These are phyloP conservation scores for Leptinotarsa haldemani DNA, from an alignment of 2,888 invertebrate species.

Conservation along the genomic window DNA sequence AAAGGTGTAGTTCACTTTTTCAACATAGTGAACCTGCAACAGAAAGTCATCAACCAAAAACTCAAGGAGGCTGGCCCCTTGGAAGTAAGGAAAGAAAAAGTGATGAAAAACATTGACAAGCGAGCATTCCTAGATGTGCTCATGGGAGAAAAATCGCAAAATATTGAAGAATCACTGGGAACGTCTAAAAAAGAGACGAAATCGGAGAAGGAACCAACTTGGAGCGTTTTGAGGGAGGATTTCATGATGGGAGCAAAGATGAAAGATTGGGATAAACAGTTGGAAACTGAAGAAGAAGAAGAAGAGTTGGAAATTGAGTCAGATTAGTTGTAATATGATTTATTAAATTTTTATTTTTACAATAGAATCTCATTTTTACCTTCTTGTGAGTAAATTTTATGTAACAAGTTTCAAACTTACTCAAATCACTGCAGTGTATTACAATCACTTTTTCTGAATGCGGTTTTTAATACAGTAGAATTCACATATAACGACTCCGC, in stretches of 20 bases:
- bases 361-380: not conserved
- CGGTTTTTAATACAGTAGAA: no score
- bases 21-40: slow-evolving; percentile 89
- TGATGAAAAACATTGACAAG: slow-evolving; percentile 81
- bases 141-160: slow-evolving; percentile 75
- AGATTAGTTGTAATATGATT: slow-evolving; percentile 35
- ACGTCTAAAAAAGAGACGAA: slow-evolving; percentile 60
- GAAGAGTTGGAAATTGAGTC: slow-evolving; percentile 38
- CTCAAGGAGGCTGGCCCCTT: slow-evolving; percentile 78
- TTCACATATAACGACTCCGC: no score
- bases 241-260: slow-evolving; percentile 90
- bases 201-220: slow-evolving; percentile 65
- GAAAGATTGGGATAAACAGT: slow-evolving; percentile 91
- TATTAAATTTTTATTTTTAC: slow-evolving; percentile 22
- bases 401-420: no score
- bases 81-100: slow-evolving; percentile 82
- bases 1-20: slow-evolving; percentile 94
- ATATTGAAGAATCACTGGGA: slow-evolving; percentile 61
- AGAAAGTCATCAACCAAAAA: slow-evolving; percentile 79
- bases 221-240: slow-evolving; percentile 82
- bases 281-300: slow-evolving; percentile 65
- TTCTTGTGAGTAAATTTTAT: no score
- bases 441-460: no score
- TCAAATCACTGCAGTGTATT: no score
- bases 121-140: slow-evolving; percentile 81